Percentiles rank a stretch among this genome's conserved stretches.
Conservation (phyloP, 2,113 vertebrate species). For the Thalassarche chlororhynchos region DNA sequence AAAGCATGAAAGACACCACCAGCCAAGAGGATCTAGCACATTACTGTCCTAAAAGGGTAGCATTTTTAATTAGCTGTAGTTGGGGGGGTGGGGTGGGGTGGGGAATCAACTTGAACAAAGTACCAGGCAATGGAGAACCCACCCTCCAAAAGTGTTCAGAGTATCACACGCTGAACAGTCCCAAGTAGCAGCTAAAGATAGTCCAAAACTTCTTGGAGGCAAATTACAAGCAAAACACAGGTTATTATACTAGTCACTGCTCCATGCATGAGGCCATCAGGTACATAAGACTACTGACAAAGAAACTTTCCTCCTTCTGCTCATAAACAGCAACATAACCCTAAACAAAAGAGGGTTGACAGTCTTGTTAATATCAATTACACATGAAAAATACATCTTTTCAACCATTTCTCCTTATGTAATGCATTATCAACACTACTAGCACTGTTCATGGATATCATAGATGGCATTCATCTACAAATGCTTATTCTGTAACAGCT, state of each 20-base stretch:
- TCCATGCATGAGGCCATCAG: neutral
- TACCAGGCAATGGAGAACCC: neutral
- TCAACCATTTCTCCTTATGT: neutral
- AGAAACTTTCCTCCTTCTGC: neutral
- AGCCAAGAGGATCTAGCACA: neutral
- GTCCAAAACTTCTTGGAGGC: neutral
- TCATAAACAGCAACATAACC: neutral
- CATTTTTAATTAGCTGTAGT: neutral
- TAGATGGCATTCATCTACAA: neutral
- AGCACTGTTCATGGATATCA: neutral
- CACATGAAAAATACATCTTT: neutral
- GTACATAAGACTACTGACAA: neutral
- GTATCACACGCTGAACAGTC: neutral
- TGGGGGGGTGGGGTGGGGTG: too few species aligned
- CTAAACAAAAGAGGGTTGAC: neutral
- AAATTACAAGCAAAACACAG: neutral
- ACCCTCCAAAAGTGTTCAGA: neutral
- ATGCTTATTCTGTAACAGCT: neutral
- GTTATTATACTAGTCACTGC: neutral
- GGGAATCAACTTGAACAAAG: neutral
- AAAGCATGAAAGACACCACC: neutral
- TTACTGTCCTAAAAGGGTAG: neutral
- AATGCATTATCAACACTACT: neutral
- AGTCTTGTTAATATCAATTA: neutral
- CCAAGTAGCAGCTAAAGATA: neutral